These are phyloP conservation scores for Gnathonemus longibarbis DNA, from an alignment of 2,113 vertebrate genomes.

Conservation along the genomic window DNA sequence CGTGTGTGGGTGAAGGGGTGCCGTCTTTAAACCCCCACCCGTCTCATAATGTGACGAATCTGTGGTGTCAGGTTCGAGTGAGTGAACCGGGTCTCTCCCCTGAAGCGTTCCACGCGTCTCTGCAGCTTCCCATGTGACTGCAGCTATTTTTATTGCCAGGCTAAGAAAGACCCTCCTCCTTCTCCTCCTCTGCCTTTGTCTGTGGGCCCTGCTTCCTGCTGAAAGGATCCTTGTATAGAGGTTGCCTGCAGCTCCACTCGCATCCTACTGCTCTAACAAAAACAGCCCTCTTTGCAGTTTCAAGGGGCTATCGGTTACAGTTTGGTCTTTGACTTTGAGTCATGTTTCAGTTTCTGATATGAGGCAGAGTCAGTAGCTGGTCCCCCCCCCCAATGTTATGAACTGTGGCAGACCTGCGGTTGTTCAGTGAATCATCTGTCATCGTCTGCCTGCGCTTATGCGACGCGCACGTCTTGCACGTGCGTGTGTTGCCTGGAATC, in stretches of 20 bases:
- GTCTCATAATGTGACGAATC: conserved; percentile 46
- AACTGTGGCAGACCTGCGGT: neutral
- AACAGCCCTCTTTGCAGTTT: neutral
- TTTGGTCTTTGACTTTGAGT: neutral
- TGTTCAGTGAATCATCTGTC: neutral
- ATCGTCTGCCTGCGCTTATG: neutral
- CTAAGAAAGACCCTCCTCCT: neutral
- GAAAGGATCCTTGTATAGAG: neutral
- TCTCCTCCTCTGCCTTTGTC: neutral
- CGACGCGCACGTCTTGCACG: neutral
- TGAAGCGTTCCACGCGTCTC: conserved; percentile 24
- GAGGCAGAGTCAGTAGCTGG: neutral
- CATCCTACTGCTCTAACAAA: neutral
- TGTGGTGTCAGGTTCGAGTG: conserved; percentile 38
- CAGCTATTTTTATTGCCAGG: conserved; percentile 28
- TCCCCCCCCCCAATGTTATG: neutral
- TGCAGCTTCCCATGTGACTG: conserved; percentile 18
- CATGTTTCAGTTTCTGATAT: neutral
- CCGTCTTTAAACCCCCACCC: conserved; percentile 25
- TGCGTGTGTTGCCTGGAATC: neutral
- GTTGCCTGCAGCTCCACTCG: neutral
- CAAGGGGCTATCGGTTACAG: neutral
- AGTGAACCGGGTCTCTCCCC: conserved; percentile 42
- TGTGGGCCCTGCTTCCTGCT: neutral
- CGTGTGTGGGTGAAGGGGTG: conserved; percentile 32